Evolutionary conservation across 92 coral and sea anemone species (phyloP).

Genomic region (Palythoa caribaeorum): DNA sequence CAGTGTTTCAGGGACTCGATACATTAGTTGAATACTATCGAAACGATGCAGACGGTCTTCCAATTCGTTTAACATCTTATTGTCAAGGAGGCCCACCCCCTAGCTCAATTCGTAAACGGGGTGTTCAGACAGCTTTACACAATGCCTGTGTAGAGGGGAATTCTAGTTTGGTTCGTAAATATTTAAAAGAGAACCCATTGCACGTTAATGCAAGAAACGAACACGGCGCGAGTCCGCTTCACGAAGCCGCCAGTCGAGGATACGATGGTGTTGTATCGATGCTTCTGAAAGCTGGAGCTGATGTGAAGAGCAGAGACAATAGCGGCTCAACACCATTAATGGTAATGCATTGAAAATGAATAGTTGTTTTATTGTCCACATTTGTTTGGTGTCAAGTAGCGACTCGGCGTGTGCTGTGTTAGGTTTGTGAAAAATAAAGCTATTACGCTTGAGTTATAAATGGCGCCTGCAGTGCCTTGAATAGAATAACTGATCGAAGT

Average conservation of each 20-base stretch:
- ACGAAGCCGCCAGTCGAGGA: constrained; percentile 81
- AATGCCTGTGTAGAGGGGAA: constrained; percentile 88
- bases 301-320: constrained; percentile 87
- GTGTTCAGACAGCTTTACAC: constrained; percentile 80
- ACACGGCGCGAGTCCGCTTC: constrained; percentile 87
- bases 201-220: constrained; percentile 88
- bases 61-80: constrained; percentile 77
- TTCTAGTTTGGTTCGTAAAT: constrained; percentile 70
- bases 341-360: constrained; percentile 55
- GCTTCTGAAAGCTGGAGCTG: constrained; percentile 85
- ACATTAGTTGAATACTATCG: constrained; percentile 88
- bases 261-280: constrained; percentile 74
- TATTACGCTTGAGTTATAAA: not conserved
- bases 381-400: not conserved
- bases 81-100: constrained; percentile 94
- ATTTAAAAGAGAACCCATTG: constrained; percentile 76
- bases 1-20: constrained; percentile 91
- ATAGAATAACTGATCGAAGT: not conserved
- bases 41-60: constrained; percentile 91
- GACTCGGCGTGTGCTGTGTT: not conserved
- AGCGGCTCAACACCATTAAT: constrained; percentile 87
- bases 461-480: not conserved
- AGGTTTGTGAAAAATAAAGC: not conserved
- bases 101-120: constrained; percentile 83
- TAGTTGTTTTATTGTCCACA: not conserved